Base-by-base conservation (phyloP, 2,888 invertebrate genomes). In the Ellobium chinense region DNA sequence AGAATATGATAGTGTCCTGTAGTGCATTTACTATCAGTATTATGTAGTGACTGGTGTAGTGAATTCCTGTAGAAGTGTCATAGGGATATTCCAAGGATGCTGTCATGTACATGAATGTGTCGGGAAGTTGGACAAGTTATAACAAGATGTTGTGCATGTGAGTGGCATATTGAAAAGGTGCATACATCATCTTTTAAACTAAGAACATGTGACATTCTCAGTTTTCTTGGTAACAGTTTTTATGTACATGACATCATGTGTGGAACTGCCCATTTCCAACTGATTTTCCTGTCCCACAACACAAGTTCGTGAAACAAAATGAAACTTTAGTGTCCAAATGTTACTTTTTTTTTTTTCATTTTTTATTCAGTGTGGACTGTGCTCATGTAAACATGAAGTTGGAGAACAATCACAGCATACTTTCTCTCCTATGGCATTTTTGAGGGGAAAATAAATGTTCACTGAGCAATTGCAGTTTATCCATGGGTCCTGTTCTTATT, bases 381-480 rank as follows among this genome's bases (percentile, higher is more conserved):
- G 70, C 58, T 72, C 27, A 58, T 72, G 27, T 14, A 58, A 70
- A 31, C 21, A 58, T n/a, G 31, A 34, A 58, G 56, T n/a, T 24
- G 31, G n/a, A n/a, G n/a, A 4, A 21, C 34, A 69, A 21, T 72
- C n/a, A 60, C 58, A 54, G 69, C 46, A 58, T 24, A 58, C 24
- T 58, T 29, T 34, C 39, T 56, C 34, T 56, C 39, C 54, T 56
- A n/a, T n/a, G n/a, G n/a, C n/a, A 56, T 29, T 60, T 73, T n/a
- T 69, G 58, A 69, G 65, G 77, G 77, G 69, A 77, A 77, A 39
- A 70, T 65, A 65, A 74, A 77, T 69, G 77, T 77, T 77, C 60
- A 69, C 24, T 77, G 60, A 69, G 69, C 69, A 77, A 65, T 60
- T 60, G 24, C 12, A 24, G 31, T 56, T 24, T 29, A 37, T 46